phyloP scores from a whole-genome alignment of 2,888 invertebrate genomes.

The Brachyptera risi region DNA sequence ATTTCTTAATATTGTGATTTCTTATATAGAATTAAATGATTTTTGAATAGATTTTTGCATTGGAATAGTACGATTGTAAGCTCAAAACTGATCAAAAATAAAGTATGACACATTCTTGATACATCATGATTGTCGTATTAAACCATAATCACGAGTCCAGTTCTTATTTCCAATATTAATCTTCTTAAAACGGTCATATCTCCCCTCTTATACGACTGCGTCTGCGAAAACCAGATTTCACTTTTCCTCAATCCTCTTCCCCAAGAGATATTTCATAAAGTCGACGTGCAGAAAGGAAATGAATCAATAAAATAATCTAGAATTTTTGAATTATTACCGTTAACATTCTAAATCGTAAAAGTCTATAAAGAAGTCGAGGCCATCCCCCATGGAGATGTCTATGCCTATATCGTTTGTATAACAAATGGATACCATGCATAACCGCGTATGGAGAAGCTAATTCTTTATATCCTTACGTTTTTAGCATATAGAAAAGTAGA shows the following conservation, averaged over 20 bases:
- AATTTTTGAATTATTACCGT: constrained; percentile 6
- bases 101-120: too few relatives aligned
- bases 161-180: too few relatives aligned
- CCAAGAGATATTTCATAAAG: background rate
- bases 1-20: too few relatives aligned
- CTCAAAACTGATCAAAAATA: too few relatives aligned
- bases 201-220: background rate
- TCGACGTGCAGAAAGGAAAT: constrained; percentile 5
- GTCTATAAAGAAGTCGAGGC: constrained; percentile 1
- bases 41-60: too few relatives aligned
- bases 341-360: background rate
- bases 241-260: background rate
- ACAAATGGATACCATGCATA: background rate
- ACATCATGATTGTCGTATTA: too few relatives aligned
- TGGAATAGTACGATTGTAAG: too few relatives aligned
- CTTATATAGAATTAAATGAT: too few relatives aligned
- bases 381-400: background rate
- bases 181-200: too few relatives aligned
- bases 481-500: constrained; percentile 4
- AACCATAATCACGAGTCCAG: too few relatives aligned
- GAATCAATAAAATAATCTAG: constrained; percentile 13
- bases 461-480: constrained; percentile 1
- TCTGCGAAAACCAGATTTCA: background rate
- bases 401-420: background rate
- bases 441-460: background rate